Evolutionary conservation across 2,113 vertebrate species (phyloP), one percentile per base, ranked within the genome.

Genomic region (Tursiops truncatus): DNA sequence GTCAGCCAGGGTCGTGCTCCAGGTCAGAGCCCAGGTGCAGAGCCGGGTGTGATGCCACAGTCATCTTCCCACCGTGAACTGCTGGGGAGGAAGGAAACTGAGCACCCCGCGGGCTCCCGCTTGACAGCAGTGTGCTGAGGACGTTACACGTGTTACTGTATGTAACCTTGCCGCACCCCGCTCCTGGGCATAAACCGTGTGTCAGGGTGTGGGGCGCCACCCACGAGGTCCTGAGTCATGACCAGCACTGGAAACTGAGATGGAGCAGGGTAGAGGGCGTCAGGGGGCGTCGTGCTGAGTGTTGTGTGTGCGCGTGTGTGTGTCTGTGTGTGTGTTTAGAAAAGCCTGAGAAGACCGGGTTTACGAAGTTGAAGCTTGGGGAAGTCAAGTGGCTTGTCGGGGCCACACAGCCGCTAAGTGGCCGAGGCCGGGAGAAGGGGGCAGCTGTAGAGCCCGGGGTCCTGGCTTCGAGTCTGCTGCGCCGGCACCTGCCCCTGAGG

Each of bases 261-360:
- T 15, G 36, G 31, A 23, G 6, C 10, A 20, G 33, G n/a, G 65
- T 26, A 56, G 33, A n/a, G 58, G 20, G 0, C 25, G 44, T 23
- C 44, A 15, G 50, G 15, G 50, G 50, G 28, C 28, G 0, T 67
- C 47, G 28, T 15, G 13, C 73, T 44, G 14, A 21, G 33, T 17
- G 23, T 53, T 38, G 28, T 26, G 5, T n/a, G 18, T 4, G 6
- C 6, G 3, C 8, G 5, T 8, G 5, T 12, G 6, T 14, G 44
- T 11, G 47, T 2, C 21, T 15, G 10, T 12, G 1, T 5, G 18
- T 3, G 6, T 41, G 41, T 41, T 41, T 41, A 1, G 11, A 70
- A n/a, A n/a, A 26, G 70, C 14, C 74, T 82, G n/a, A 36, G 2
- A 3, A n/a, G 70, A n/a, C 11, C 0, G 1, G 33, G 8, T 28